Evolutionary conservation across 2,797 vertebrate species (phyloP), one percentile per base, ranked within the genome.

Genomic region (Todus mexicanus): DNA sequence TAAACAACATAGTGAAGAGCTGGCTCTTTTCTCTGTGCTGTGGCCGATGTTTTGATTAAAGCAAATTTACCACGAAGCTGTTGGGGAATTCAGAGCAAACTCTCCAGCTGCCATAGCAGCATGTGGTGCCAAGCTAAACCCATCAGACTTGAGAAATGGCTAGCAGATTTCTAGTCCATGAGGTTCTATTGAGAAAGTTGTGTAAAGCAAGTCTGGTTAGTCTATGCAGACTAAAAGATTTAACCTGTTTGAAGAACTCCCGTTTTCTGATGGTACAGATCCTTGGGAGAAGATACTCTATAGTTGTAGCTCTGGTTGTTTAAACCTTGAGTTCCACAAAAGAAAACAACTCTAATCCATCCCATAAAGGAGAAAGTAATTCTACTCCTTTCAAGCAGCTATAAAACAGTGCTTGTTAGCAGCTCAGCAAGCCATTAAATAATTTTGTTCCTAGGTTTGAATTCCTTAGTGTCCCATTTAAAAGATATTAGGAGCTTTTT

Each of bases 401-500:
- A 51, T 82, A 84, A 81, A 85, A 31, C 20, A 63, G 33, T 22
- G 16, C 42, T 37, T 54, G 15, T 70, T 88, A 73, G 64, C 38
- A 79, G 76, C 31, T 61, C 40, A 90, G 53, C 37, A 89, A 89
- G 47, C 68, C 71, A 77, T 90, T 88, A 93, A 91, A 86, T 61
- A 93, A 84, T 43, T 56, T 66, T 89, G 53, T 83, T 92, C 35
- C 26, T 2, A 4, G 60, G 72, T 29, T 70, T 84, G 13, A 91
- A 84, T 53, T 94, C 89, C 53, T 45, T 37, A 57, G 53, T 64
- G 70, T 35, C 18, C n/a, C 38, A 94, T 90, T 96, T 84, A 79
- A 91, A 85, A 88, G 35, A 93, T 91, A 95, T 91, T 87, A 96
- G n/a, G 27, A 71, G 60, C 31, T 59, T 83, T 94, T 82, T 77